These are phyloP conservation scores for Listronotus oregonensis DNA, from an alignment of 1,140 invertebrate species.

Conservation along the genomic window DNA sequence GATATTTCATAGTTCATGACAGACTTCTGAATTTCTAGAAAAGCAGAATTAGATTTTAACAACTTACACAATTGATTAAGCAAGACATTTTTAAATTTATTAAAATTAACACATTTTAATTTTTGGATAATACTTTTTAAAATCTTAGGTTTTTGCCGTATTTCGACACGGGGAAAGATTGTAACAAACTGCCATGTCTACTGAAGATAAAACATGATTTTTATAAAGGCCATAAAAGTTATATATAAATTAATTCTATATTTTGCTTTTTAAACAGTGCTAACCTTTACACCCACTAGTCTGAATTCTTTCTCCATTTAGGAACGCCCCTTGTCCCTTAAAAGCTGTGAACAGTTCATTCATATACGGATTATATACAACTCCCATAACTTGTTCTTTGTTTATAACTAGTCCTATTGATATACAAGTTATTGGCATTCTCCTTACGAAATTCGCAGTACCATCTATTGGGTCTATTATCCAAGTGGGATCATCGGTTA, in stretches of 20 bases:
- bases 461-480: slow-evolving; percentile 84
- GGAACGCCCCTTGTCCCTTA: slow-evolving; percentile 73
- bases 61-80: too few species aligned
- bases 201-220: too few species aligned
- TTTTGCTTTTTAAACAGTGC: neutral
- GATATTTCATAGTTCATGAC: slow-evolving; percentile 50
- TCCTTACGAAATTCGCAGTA: slow-evolving; percentile 75
- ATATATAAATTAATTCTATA: too few species aligned
- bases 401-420: slow-evolving; percentile 69
- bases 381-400: slow-evolving; percentile 67
- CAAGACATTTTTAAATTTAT: too few species aligned
- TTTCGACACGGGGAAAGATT: too few species aligned
- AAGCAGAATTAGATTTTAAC: neutral
- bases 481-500: slow-evolving; percentile 85
- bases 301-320: slow-evolving; percentile 69
- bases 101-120: too few species aligned
- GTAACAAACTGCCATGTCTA: too few species aligned
- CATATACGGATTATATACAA: slow-evolving; percentile 78
- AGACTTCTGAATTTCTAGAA: slow-evolving; percentile 45
- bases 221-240: too few species aligned
- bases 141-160: too few species aligned
- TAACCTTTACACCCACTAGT: slow-evolving; percentile 54
- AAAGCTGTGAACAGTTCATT: slow-evolving; percentile 75
- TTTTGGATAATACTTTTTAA: too few species aligned
- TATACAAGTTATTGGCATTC: slow-evolving; percentile 68